Evolutionary conservation across 2,888 invertebrate genomes (phyloP).

Genomic region (Lasioglossum oenotherae): DNA sequence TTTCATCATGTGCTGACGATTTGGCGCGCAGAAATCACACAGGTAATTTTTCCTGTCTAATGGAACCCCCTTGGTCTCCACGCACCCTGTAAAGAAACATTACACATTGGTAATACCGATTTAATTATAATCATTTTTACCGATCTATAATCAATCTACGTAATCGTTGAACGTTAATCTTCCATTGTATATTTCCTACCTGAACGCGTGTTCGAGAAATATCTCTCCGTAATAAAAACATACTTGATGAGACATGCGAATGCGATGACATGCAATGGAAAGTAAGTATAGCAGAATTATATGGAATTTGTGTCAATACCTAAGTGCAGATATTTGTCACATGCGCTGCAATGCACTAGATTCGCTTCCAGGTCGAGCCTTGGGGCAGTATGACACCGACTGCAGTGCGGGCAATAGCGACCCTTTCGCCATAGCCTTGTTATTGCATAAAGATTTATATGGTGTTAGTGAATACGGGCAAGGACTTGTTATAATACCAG

Average conservation of each 20-base stretch:
- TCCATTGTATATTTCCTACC: conserved; percentile 24
- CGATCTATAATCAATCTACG: background rate
- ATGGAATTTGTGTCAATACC: conserved; percentile 83
- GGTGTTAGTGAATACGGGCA: conserved; percentile 76
- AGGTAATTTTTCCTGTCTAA: conserved; percentile 82
- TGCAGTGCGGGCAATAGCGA: conserved; percentile 90
- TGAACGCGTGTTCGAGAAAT: conserved; percentile 18
- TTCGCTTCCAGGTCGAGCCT: conserved; percentile 88
- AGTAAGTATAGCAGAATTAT: conserved; percentile 68
- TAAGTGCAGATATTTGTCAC: conserved; percentile 86
- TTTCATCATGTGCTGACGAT: conserved; percentile 77
- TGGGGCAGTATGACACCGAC: conserved; percentile 89
- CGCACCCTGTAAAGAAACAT: conserved; percentile 77
- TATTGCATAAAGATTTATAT: conserved; percentile 78
- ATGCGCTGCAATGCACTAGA: conserved; percentile 85
- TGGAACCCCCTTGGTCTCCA: conserved; percentile 81
- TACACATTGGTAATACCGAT: conserved; percentile 21
- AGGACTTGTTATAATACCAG: conserved; percentile 33
- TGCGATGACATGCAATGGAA: conserved; percentile 61
- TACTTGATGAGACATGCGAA: conserved; percentile 58
- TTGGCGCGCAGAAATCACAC: conserved; percentile 81
- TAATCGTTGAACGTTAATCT: background rate
- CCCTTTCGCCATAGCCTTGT: conserved; percentile 90
- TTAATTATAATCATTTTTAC: conserved; percentile 8
- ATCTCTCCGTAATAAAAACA: background rate